Evolutionary conservation across 1,140 invertebrate species (phyloP).

Genomic region (Phenacoccus solenopsis): DNA sequence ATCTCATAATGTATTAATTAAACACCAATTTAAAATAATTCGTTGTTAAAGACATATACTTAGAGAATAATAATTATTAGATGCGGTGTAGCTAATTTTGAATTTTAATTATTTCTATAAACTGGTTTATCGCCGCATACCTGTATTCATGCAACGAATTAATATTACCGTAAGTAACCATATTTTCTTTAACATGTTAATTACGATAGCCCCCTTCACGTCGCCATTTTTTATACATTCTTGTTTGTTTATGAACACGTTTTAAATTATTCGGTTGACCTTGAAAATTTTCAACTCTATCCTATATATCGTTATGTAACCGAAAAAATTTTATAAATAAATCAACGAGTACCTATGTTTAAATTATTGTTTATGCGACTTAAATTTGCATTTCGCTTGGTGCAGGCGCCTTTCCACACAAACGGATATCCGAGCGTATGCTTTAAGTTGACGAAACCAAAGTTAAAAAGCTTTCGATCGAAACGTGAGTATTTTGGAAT

Average conservation of each 20-base stretch:
- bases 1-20: too few species aligned
- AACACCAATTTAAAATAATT: too few species aligned
- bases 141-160: constrained; percentile 10
- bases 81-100: background rate
- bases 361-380: constrained; percentile 8
- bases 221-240: constrained; percentile 13
- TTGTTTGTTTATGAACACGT: constrained; percentile 18
- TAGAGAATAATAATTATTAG: background rate
- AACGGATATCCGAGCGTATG: too few species aligned
- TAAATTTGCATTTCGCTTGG: too few species aligned
- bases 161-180: constrained; percentile 8
- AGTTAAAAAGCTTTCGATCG: too few species aligned
- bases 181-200: constrained; percentile 10
- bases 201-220: background rate
- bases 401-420: too few species aligned
- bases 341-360: background rate
- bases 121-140: constrained; percentile 8
- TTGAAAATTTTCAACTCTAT: constrained; percentile 13
- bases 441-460: too few species aligned
- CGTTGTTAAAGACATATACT: too few species aligned
- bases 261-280: constrained; percentile 12
- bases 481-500: too few species aligned
- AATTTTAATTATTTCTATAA: constrained; percentile 12
- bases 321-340: constrained; percentile 12
- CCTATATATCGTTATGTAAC: constrained; percentile 9